Percentiles rank a stretch among this genome's conserved stretches.
phyloP scores from a whole-genome alignment of 2,888 invertebrate species.

The Eugnorisma glareosa region DNA sequence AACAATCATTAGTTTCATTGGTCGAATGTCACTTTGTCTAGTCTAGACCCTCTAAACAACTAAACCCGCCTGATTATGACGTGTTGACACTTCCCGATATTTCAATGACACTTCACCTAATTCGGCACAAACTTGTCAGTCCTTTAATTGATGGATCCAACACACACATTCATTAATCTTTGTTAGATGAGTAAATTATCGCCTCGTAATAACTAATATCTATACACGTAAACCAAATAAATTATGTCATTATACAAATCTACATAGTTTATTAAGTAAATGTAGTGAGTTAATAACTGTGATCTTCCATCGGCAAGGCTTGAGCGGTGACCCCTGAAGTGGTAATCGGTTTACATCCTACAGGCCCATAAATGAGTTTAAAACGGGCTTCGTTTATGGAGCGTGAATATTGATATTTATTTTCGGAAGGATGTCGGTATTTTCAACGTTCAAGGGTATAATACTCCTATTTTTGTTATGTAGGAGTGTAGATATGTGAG shows the following conservation, averaged over 20 bases:
- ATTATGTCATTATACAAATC: constrained; percentile 31
- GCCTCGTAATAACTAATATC: constrained; percentile 28
- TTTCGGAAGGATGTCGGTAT: constrained; percentile 34
- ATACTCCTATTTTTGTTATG: background rate
- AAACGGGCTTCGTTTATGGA: constrained; percentile 55
- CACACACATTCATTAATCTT: constrained; percentile 30
- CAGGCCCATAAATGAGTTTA: constrained; percentile 54
- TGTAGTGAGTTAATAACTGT: constrained; percentile 30
- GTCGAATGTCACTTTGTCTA: background rate
- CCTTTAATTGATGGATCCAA: constrained; percentile 29
- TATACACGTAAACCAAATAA: constrained; percentile 36
- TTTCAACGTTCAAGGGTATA: constrained; percentile 8
- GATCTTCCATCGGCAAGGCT: constrained; percentile 25
- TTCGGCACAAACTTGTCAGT: constrained; percentile 23
- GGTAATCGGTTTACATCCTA: constrained; percentile 57
- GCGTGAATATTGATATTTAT: constrained; percentile 54
- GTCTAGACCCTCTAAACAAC: constrained; percentile 1
- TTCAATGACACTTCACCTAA: constrained; percentile 18
- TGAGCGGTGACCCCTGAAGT: constrained; percentile 48
- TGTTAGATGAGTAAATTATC: constrained; percentile 49
- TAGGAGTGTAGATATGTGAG: background rate
- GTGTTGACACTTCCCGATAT: constrained; percentile 32
- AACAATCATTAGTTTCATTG: background rate
- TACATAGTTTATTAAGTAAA: constrained; percentile 35
- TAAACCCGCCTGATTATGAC: constrained; percentile 6